Evolutionary conservation across 2,888 invertebrate species (phyloP).

Genomic region (Tachina lurida): DNA sequence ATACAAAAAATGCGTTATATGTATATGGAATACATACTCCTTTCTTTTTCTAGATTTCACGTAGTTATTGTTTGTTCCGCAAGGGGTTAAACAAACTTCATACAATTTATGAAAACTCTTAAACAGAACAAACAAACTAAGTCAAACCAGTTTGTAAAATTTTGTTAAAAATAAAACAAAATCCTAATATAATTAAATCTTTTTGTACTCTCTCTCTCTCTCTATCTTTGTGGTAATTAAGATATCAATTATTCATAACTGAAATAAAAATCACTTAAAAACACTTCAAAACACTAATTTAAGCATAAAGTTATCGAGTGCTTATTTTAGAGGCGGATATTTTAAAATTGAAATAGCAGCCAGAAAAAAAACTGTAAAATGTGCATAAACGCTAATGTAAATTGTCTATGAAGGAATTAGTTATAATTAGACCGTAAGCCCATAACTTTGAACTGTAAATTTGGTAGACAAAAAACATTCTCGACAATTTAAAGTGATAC

Average conservation of each 20-base stretch:
- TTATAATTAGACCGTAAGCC: too few species aligned
- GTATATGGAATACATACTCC: too few species aligned
- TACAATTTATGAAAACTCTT: not conserved
- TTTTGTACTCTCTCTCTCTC: not conserved
- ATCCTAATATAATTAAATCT: not conserved
- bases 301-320: not conserved
- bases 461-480: too few species aligned
- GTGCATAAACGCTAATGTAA: too few species aligned
- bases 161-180: not conserved
- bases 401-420: too few species aligned
- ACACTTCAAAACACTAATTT: not conserved
- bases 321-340: too few species aligned
- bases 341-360: too few species aligned
- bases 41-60: not conserved
- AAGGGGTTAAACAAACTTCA: not conserved
- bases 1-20: too few species aligned
- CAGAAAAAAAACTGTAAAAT: too few species aligned
- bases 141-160: conserved; percentile 20
- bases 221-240: conserved; percentile 21
- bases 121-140: not conserved
- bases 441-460: too few species aligned
- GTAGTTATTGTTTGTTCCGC: not conserved
- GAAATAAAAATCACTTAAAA: conserved; percentile 4
- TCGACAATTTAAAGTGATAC: too few species aligned
- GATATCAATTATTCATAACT: conserved; percentile 21